Percentiles rank a stretch among this genome's conserved stretches.
Evolutionary conservation across 2,797 vertebrate species (phyloP).

Genomic region (Helicolenus hilgendorfi): DNA sequence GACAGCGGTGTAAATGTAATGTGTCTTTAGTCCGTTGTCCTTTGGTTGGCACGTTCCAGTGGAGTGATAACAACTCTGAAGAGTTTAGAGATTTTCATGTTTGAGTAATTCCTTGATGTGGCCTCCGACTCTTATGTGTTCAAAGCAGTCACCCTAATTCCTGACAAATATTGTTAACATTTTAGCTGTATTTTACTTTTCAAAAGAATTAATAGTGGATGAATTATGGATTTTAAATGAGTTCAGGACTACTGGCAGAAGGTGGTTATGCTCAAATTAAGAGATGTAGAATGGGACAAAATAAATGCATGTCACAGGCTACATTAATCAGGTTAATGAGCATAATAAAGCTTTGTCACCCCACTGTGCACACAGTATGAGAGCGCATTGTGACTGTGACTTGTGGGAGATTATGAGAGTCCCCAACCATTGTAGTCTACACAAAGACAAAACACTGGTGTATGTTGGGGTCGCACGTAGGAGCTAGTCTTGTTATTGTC

Average conservation of each 20-base stretch:
- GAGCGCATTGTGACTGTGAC: background rate
- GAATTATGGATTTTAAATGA: background rate
- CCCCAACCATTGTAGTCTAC: background rate
- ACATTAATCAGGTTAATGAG: slow-evolving; percentile 42
- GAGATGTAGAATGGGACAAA: background rate
- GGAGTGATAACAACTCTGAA: background rate
- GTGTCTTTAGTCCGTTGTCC: background rate
- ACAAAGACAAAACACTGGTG: background rate
- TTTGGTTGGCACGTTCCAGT: background rate
- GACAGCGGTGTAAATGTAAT: background rate
- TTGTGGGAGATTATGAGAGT: background rate
- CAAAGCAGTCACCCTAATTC: background rate
- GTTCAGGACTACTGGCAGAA: background rate
- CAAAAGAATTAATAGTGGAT: background rate
- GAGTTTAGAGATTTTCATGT: background rate
- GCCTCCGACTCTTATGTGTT: background rate
- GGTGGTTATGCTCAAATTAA: slow-evolving; percentile 12
- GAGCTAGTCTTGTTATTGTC: too few species aligned
- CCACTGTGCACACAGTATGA: background rate
- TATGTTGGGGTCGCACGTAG: background rate
- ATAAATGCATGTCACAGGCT: slow-evolving; percentile 6
- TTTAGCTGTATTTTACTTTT: background rate
- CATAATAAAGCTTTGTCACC: slow-evolving; percentile 5
- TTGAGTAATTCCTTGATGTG: background rate
- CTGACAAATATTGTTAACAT: background rate